Percentiles rank a stretch among this genome's conserved stretches.
phyloP scores from a whole-genome alignment of 2,797 vertebrate species.

The Leptodactylus fallax region DNA sequence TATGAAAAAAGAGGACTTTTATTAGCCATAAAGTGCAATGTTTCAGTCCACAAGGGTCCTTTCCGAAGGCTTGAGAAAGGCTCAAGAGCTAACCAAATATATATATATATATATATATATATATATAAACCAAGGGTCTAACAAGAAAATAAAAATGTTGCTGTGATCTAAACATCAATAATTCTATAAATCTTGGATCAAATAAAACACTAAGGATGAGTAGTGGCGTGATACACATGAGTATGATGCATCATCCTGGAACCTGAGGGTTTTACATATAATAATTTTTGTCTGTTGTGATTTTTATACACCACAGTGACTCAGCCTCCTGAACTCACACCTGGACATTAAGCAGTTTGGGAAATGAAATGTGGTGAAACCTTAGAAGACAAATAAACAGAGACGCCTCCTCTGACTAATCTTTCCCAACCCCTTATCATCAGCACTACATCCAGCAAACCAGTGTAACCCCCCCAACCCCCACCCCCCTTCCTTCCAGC shows the following conservation, averaged over 20 bases:
- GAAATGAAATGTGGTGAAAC: constrained; percentile 49
- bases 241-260: background rate
- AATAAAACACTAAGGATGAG: background rate
- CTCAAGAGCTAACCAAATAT: no score
- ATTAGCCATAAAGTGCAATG: no score
- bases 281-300: constrained; percentile 10
- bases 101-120: no score
- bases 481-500: constrained; percentile 53
- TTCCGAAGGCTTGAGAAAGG: no score
- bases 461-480: background rate
- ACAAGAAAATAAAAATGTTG: background rate
- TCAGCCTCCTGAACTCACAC: background rate
- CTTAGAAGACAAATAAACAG: constrained; percentile 60
- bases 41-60: no score
- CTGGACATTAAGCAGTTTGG: constrained; percentile 23
- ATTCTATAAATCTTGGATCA: background rate
- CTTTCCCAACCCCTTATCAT: constrained; percentile 44
- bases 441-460: constrained; percentile 14
- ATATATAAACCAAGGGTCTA: no score
- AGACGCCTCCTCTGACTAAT: constrained; percentile 54
- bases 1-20: no score
- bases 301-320: background rate
- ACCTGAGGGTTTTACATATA: background rate
- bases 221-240: background rate
- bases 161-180: background rate